Base-by-base conservation (phyloP, 2,113 vertebrate species). In the Pterophyllum scalare region DNA sequence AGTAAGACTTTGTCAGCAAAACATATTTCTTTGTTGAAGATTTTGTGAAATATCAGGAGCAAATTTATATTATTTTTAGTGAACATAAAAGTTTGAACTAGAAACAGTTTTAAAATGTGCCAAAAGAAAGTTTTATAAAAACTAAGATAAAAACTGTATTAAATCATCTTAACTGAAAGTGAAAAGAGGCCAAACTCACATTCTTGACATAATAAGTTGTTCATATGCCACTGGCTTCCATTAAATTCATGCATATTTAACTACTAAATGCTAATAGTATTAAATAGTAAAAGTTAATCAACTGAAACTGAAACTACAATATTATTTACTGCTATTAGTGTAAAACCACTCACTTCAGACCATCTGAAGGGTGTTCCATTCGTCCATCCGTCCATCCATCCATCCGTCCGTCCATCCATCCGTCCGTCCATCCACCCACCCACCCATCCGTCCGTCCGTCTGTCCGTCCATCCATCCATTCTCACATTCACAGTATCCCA, bases 401-500 rank as follows among this genome's bases (percentile, higher is more conserved):
- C 33, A 35, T 35, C 33, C 33, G 8, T 35, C 33, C 33, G 1
- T 35, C 33, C 33, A 35, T 35, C 33, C 33, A 7, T 35, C 33
- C 33, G 9, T 35, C 33, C 33, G 9, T 35, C 33, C 33, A 7
- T 35, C 33, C 33, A 35, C 9, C 33, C 33, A 35, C 9, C 33
- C 33, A 9, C 9, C 35, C 35, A 9, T 35, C 35, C 35, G 2
- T 35, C 35, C 35, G 2, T 35, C 35, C 35, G 2, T 35, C 7
- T 7, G 9, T 9, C 7, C 35, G 2, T 35, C 7, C 35, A 35
- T 35, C 35, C 35, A 35, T 35, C 35, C 35, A 35, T 8, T 0
- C 7, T 0, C 35, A 7, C 8, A 38, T 38, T 3, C 35, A 38
- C 0, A 22, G 40, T 26, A 11, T 19, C 64, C 40, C 64, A 28